Percentiles rank a stretch among this genome's conserved stretches.
Conservation (phyloP, 2,797 vertebrate genomes). For the Eulemur coronatus region DNA sequence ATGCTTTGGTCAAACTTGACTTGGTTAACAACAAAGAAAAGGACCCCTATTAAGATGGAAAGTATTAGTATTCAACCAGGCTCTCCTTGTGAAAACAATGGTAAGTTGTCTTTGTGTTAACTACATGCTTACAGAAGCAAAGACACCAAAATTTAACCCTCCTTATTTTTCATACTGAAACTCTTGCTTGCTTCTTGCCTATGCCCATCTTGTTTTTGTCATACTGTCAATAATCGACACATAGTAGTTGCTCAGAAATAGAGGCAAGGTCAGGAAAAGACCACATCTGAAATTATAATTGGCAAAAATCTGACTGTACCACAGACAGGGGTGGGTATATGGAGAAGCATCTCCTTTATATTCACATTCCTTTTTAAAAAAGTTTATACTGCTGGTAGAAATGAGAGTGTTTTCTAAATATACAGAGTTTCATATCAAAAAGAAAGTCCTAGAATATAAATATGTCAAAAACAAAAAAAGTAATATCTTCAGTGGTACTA, state of each 20-base stretch:
- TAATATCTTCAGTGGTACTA: not conserved
- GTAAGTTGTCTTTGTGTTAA: not conserved
- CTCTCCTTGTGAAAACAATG: not conserved
- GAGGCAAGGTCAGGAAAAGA: not conserved
- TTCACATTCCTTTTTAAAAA: not conserved
- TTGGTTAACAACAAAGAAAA: not conserved
- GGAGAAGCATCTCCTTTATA: not conserved
- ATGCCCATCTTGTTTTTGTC: not conserved
- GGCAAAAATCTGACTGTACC: not conserved
- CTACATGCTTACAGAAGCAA: not conserved
- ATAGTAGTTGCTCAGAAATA: not conserved
- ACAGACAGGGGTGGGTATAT: not conserved
- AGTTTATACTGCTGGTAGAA: not conserved
- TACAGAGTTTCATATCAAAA: not conserved
- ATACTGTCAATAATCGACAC: not conserved
- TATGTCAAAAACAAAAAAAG: not conserved
- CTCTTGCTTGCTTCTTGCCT: not conserved
- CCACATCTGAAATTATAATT: not conserved
- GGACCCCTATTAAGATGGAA: not conserved
- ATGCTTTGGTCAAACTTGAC: not conserved
- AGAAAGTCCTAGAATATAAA: not conserved
- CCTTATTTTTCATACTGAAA: not conserved
- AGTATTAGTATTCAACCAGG: slow-evolving; percentile 11
- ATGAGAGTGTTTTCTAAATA: not conserved
- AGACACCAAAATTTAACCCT: not conserved